These are phyloP conservation scores for Semicossyphus pulcher DNA, from an alignment of 2,113 vertebrate species.

Conservation along the genomic window DNA sequence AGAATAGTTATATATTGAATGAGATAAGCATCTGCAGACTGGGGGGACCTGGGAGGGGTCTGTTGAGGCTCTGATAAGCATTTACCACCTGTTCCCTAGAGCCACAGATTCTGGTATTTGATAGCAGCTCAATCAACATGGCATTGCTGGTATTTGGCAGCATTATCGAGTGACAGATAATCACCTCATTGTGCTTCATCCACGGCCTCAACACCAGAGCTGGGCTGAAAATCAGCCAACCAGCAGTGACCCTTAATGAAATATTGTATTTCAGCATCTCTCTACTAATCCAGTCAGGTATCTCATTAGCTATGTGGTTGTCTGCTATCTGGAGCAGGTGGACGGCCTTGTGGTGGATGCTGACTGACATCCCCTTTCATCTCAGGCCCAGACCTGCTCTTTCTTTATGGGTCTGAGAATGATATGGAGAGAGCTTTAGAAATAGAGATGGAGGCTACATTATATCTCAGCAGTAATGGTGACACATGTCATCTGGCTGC, in stretches of 20 bases:
- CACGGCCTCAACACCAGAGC: slow-evolving; percentile 35
- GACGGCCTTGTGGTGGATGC: slow-evolving; percentile 55
- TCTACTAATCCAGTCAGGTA: slow-evolving; percentile 62
- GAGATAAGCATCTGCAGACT: slow-evolving; percentile 30
- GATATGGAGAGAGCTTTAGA: slow-evolving; percentile 23
- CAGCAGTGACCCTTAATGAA: slow-evolving; percentile 59
- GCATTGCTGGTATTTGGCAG: slow-evolving; percentile 66
- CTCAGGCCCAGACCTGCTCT: slow-evolving; percentile 60
- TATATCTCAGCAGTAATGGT: slow-evolving; percentile 10
- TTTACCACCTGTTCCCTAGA: slow-evolving; percentile 64
- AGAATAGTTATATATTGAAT: slow-evolving; percentile 19
- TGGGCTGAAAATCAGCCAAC: slow-evolving; percentile 28
- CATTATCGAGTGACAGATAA: slow-evolving; percentile 64
- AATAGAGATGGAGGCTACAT: slow-evolving; percentile 9
- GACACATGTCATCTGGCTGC: slow-evolving; percentile 41
- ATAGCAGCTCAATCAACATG: slow-evolving; percentile 69
- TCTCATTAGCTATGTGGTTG: slow-evolving; percentile 66
- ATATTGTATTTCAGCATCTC: slow-evolving; percentile 61
- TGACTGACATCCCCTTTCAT: slow-evolving; percentile 80
- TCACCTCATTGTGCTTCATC: slow-evolving; percentile 69
- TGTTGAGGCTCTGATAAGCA: slow-evolving; percentile 35
- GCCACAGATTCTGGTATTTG: slow-evolving; percentile 64
- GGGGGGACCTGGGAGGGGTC: neutral
- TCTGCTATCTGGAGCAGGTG: slow-evolving; percentile 75
- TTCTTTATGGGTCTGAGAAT: slow-evolving; percentile 34